Evolutionary conservation across 2,113 vertebrate genomes (phyloP).

Genomic region (Puntigrus tetrazona): DNA sequence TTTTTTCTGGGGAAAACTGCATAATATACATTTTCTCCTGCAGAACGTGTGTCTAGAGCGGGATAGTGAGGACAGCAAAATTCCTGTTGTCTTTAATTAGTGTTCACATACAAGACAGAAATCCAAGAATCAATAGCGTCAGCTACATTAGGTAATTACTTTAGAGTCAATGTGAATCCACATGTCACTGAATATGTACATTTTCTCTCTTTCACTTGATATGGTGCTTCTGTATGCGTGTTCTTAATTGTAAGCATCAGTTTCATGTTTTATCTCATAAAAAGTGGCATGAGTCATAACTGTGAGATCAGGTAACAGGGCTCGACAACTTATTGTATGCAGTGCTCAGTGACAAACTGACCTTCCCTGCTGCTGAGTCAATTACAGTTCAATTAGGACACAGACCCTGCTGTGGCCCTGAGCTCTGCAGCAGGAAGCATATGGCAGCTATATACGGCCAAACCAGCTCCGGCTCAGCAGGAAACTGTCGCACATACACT

Average conservation of each 20-base stretch:
- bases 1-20: neutral
- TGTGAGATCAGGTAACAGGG: conserved; percentile 11
- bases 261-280: neutral
- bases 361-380: conserved; percentile 59
- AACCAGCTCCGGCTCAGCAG: neutral
- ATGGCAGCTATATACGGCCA: conserved; percentile 33
- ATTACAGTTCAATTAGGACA: conserved; percentile 59
- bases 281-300: neutral
- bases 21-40: neutral
- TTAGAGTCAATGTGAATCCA: neutral
- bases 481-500: conserved; percentile 16
- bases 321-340: conserved; percentile 28
- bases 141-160: conserved; percentile 9
- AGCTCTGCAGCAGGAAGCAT: conserved; percentile 40
- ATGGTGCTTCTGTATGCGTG: neutral
- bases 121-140: neutral
- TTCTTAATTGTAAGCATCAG: neutral
- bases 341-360: conserved; percentile 50
- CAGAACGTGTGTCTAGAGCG: neutral
- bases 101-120: neutral
- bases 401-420: conserved; percentile 24
- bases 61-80: neutral
- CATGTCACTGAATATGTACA: neutral
- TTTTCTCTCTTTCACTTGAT: neutral
- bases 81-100: neutral